These are phyloP conservation scores for Ichneumon xanthorius DNA, from an alignment of 2,888 invertebrate genomes.

Conservation along the genomic window DNA sequence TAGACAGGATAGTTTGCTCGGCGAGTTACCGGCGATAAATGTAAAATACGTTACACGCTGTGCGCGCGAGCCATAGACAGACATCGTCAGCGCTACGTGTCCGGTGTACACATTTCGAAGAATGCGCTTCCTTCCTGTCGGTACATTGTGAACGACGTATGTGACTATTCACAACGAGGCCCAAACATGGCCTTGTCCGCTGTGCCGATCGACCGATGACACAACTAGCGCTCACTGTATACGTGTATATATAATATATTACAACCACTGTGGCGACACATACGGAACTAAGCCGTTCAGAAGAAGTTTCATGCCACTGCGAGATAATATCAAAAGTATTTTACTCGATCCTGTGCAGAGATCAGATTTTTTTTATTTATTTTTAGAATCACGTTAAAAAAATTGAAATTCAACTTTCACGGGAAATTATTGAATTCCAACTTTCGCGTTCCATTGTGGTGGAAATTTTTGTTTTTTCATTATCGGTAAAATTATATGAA, in stretches of 20 bases:
- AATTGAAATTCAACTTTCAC: no score
- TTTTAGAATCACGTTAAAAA: no score
- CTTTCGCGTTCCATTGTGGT: no score
- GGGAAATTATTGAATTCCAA: no score
- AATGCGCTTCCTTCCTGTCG: conserved; percentile 81
- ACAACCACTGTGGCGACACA: conserved; percentile 12
- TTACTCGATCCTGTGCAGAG: background rate
- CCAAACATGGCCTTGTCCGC: conserved; percentile 78
- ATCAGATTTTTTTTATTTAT: background rate
- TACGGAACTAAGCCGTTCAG: conserved; percentile 29
- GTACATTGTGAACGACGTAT: conserved; percentile 46
- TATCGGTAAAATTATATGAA: no score
- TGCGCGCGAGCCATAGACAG: conserved; percentile 20
- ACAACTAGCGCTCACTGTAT: conserved; percentile 39
- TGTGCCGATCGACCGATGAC: conserved; percentile 60
- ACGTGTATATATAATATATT: conserved; percentile 4
- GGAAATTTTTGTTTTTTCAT: no score
- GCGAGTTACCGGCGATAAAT: background rate
- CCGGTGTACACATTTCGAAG: conserved; percentile 67
- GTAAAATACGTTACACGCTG: conserved; percentile 1
- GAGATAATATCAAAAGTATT: background rate
- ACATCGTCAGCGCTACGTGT: conserved; percentile 25
- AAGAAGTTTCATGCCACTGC: conserved; percentile 20
- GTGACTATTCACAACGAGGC: conserved; percentile 57
- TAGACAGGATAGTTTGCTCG: background rate